Evolutionary conservation across 2,113 vertebrate species (phyloP).

Genomic region (Illadopsis cleaveri): DNA sequence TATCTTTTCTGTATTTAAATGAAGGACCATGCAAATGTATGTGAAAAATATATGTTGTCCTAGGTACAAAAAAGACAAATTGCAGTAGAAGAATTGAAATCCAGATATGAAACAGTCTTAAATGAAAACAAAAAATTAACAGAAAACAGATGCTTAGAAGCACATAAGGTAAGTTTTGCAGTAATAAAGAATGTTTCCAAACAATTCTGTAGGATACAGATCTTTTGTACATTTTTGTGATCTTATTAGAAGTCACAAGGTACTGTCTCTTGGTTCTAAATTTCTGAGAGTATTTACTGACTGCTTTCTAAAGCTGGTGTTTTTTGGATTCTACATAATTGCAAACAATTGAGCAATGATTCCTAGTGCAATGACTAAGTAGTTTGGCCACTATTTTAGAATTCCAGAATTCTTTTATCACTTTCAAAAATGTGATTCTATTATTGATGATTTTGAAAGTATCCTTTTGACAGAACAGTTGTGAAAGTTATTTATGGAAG

Average conservation of each 20-base stretch:
- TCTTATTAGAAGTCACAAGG: neutral
- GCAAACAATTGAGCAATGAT: neutral
- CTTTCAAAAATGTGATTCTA: neutral
- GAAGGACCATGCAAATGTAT: neutral
- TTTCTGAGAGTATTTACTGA: neutral
- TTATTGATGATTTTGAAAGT: neutral
- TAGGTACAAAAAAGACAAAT: conserved; percentile 79
- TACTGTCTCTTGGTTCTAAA: neutral
- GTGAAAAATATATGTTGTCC: conserved; percentile 25
- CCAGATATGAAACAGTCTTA: conserved; percentile 66
- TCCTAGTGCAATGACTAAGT: neutral
- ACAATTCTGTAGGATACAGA: neutral
- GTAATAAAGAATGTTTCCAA: neutral
- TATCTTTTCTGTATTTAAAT: neutral
- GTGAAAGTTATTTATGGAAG: neutral
- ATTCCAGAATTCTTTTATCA: neutral
- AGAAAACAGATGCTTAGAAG: conserved; percentile 67
- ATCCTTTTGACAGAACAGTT: neutral
- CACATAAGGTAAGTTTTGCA: conserved; percentile 70
- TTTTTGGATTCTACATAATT: neutral
- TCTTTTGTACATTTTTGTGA: neutral
- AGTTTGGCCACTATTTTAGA: neutral
- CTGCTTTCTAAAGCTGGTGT: neutral
- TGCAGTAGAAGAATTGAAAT: conserved; percentile 73
- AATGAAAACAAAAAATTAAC: conserved; percentile 65